Evolutionary conservation across 2,113 vertebrate genomes (phyloP), one percentile per base, ranked within the genome.

Genomic region (Pluvialis apricaria): DNA sequence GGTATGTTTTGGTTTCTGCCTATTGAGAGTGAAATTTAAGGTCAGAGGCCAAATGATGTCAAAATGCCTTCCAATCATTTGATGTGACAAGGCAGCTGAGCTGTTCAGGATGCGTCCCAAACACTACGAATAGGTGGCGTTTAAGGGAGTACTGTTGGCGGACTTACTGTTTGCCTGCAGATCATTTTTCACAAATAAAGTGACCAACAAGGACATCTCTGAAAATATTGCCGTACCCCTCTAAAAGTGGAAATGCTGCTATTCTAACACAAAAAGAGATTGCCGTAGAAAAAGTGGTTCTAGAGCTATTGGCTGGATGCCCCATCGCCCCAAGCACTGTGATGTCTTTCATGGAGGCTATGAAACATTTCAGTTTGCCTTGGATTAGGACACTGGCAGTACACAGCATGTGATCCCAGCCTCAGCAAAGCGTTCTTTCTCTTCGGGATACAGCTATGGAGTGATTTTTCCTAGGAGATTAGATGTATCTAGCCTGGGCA

Each of bases 351-450:
- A 92, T 82, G n/a, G 94, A 69, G 89, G 78, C 94, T 85, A 51
- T 94, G 92, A 97, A 95, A 91, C 94, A 92, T 96, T 95, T 91
- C 81, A 85, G 51, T 97, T 96, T 97, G 84, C 94, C 95, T 95
- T 95, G 91, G 95, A 97, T 92, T 95, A 94, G 92, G 81, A 76
- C 70, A 62, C 58, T 95, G 92, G 66, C 96, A 96, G 82, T 52
- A 80, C 66, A 54, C 86, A 95, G 91, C 91, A 94, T 88, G 91
- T 97, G 96, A 96, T 92, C 64, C 54, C 68, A 89, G 91, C 84
- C 89, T 85, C 91, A 90, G 94, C 55, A 97, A 97, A 95, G 84
- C 94, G 96, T 96, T 97, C 92, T 97, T 95, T 97, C 84, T 88
- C 87, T 82, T 96, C 1, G 12, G 92, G 95, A 96, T 92, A 84